Conservation (phyloP, 1,140 invertebrate species). For the Phocides pigmalion region DNA sequence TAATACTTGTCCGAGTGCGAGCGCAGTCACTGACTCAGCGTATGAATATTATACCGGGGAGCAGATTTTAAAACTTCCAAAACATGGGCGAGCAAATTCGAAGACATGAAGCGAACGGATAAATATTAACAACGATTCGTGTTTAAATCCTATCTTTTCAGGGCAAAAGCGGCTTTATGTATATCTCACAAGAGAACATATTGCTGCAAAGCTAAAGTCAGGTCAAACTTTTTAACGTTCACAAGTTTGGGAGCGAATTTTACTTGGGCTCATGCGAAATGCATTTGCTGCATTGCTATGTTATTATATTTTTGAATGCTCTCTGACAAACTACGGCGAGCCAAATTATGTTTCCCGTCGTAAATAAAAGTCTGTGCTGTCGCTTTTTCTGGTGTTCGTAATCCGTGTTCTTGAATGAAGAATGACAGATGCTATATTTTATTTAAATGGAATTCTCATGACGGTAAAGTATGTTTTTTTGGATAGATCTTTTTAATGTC, state of each 20-base stretch:
- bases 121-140: constrained; percentile 33
- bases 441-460: neutral
- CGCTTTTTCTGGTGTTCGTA: constrained; percentile 1
- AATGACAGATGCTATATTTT: neutral
- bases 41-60: constrained; percentile 28
- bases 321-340: constrained; percentile 22
- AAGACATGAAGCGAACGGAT: constrained; percentile 31
- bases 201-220: constrained; percentile 4
- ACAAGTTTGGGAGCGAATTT: constrained; percentile 19
- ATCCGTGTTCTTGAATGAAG: neutral
- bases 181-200: neutral
- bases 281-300: constrained; percentile 21
- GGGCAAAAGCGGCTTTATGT: constrained; percentile 18
- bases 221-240: constrained; percentile 32
- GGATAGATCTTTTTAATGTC: neutral
- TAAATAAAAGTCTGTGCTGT: constrained; percentile 9
- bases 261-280: constrained; percentile 22
- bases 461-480: neutral
- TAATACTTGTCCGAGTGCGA: constrained; percentile 3
- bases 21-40: constrained; percentile 10
- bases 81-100: constrained; percentile 30
- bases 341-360: constrained; percentile 20
- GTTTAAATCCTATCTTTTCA: neutral
- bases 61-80: constrained; percentile 34
- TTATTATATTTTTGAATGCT: constrained; percentile 31